phyloP scores from a whole-genome alignment of 2,888 invertebrate genomes.

The Melieria omissa region DNA sequence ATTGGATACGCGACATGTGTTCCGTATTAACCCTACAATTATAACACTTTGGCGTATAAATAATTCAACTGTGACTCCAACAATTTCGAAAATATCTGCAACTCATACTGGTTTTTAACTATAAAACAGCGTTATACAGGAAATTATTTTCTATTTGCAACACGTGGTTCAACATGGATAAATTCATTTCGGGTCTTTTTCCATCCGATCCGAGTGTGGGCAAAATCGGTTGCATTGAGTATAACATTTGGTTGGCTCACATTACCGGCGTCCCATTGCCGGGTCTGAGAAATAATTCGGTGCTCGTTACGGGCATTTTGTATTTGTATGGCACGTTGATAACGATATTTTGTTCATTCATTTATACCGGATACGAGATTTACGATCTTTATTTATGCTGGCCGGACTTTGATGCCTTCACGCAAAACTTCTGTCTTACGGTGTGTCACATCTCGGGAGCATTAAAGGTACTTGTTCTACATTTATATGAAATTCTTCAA shows the following conservation, averaged over 20 bases:
- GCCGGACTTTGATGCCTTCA: constrained; percentile 42
- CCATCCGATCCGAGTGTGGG: constrained; percentile 50
- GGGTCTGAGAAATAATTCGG: constrained; percentile 47
- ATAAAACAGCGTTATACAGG: too few relatives aligned
- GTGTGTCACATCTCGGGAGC: constrained; percentile 43
- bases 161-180: constrained; percentile 11
- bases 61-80: too few relatives aligned
- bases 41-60: too few relatives aligned
- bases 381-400: constrained; percentile 42
- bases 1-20: too few relatives aligned
- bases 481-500: background rate
- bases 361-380: constrained; percentile 44
- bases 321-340: constrained; percentile 37
- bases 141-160: too few relatives aligned
- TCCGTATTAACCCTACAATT: too few relatives aligned
- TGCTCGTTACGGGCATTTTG: constrained; percentile 27
- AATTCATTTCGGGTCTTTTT: constrained; percentile 20
- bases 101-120: too few relatives aligned
- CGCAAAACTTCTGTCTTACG: constrained; percentile 46
- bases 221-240: constrained; percentile 53
- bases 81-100: too few relatives aligned
- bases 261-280: constrained; percentile 51
- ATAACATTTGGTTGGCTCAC: constrained; percentile 54
- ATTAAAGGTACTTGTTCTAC: constrained; percentile 41
- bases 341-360: constrained; percentile 23